A percentile compares a stretch with the other conserved stretches of the same genome.
Evolutionary conservation across 2,797 vertebrate species (phyloP).

Genomic region (Enteromius mattozi): DNA sequence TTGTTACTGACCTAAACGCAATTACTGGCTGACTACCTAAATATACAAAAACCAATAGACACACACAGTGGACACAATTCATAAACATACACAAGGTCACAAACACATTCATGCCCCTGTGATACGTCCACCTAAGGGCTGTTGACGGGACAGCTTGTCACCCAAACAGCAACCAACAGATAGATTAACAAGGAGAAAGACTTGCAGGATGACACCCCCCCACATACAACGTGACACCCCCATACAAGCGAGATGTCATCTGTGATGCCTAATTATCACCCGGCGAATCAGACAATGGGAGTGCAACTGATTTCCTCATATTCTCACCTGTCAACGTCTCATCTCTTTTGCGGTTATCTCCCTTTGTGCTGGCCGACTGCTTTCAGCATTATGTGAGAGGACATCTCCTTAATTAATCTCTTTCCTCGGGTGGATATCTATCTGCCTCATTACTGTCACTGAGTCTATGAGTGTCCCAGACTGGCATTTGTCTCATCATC

Average conservation of each 20-base stretch:
- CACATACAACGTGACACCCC: constrained; percentile 15
- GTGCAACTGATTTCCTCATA: constrained; percentile 36
- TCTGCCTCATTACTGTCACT: constrained; percentile 36
- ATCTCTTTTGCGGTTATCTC: constrained; percentile 35
- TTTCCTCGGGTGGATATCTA: constrained; percentile 43
- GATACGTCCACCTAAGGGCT: constrained; percentile 16
- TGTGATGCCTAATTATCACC: constrained; percentile 50
- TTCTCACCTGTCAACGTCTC: constrained; percentile 41
- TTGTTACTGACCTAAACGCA: neutral
- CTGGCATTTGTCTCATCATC: constrained; percentile 46
- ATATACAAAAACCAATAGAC: neutral
- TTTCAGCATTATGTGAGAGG: constrained; percentile 21
- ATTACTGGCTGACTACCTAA: neutral
- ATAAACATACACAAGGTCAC: constrained; percentile 19
- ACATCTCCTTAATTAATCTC: constrained; percentile 45
- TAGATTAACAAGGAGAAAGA: constrained; percentile 40
- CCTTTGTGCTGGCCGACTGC: constrained; percentile 13
- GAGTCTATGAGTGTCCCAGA: constrained; percentile 13
- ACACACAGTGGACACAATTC: neutral
- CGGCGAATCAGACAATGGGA: constrained; percentile 33
- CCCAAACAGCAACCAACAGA: constrained; percentile 36
- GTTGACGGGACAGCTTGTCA: constrained; percentile 40
- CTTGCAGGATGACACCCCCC: constrained; percentile 28
- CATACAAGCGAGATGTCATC: constrained; percentile 51
- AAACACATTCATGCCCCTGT: constrained; percentile 6